phyloP scores from a whole-genome alignment of 64 coral and sea anemone species.

The Stichodactyla helianthus region DNA sequence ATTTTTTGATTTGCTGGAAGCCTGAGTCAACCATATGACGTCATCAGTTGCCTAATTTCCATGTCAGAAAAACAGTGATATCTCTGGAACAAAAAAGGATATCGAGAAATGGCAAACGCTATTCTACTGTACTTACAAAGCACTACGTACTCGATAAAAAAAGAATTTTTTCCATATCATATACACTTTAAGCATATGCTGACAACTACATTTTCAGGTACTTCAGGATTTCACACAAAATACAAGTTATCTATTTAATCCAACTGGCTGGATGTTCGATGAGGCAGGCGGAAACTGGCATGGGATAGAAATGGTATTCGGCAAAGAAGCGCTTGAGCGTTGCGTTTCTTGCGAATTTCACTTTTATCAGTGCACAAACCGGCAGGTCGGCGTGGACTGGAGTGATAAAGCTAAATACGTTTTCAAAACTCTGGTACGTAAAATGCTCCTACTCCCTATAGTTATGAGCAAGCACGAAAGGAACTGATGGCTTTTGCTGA shows the following conservation, averaged over 20 bases:
- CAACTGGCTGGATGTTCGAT: constrained; percentile 58
- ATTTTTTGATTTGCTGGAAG: no score
- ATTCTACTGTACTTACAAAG: no score
- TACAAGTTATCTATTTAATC: constrained; percentile 49
- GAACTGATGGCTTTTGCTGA: constrained; percentile 45
- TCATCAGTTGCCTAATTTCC: no score
- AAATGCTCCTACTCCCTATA: constrained; percentile 27
- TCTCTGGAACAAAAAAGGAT: no score
- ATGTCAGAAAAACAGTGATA: no score
- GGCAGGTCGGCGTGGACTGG: constrained; percentile 17
- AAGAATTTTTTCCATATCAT: no score
- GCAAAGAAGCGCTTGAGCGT: constrained; percentile 37
- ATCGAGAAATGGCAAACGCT: no score
- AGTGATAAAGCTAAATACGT: constrained; percentile 42
- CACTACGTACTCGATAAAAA: no score
- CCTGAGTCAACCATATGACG: no score
- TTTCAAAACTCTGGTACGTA: constrained; percentile 45
- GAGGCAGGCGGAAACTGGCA: constrained; percentile 70
- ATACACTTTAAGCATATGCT: no score
- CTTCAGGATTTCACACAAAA: constrained; percentile 47
- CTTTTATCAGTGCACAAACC: constrained; percentile 40
- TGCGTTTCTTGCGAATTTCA: no score
- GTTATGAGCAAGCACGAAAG: constrained; percentile 28
- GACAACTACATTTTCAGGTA: constrained; percentile 49
- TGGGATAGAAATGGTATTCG: constrained; percentile 43